Base-by-base conservation (phyloP, 2,888 invertebrate genomes). In the Clusia tigrina region DNA sequence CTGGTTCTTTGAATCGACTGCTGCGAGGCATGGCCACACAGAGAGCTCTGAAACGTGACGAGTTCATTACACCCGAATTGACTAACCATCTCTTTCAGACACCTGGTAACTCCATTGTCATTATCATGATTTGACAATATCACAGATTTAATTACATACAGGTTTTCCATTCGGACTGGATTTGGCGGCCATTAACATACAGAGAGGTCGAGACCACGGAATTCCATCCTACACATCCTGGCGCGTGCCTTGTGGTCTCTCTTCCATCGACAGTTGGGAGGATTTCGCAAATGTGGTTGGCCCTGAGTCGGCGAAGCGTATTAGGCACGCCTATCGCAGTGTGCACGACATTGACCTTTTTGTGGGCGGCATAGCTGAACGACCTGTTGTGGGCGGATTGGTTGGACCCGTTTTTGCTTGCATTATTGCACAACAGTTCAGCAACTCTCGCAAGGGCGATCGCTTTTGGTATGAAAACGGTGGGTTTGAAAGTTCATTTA, bases 341-440 rank as follows among this genome's bases (percentile, higher is more conserved):
- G 89, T 94, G 0, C 91, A 93, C 62, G 95, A 95, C 77, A 89
- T 95, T 63, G 95, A 95, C 78, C 84, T 95, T 1, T 95, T 93
- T 78, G 89, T 93, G 0, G 95, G 91, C 9, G 94, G 74, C 12
- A 87, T 95, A 77, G 90, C 93, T 0, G 95, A 95, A 76, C 87
- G 90, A 38, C 92, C 94, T 0, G 90, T 95, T 0, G 84, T 89
- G 0, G 82, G 82, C 1, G 94, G 92, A 0, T 83, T 94, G 1
- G 92, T 95, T 0, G 95, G 95, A 0, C 94, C 94, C 0, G 93
- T 93, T 0, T 94, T 95, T 73, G 93, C 93, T 25, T 95, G 95
- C 77, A 91, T 95, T 60, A 91, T 95, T 53, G 94, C 93, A 0
- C 92, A 93, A 74, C 94, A 94, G 81, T 95, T 95, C 77, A 86